Percentiles rank a stretch among this genome's conserved stretches.
These are phyloP conservation scores for Perccottus glenii DNA, from an alignment of 2,113 vertebrate genomes.

Conservation along the genomic window DNA sequence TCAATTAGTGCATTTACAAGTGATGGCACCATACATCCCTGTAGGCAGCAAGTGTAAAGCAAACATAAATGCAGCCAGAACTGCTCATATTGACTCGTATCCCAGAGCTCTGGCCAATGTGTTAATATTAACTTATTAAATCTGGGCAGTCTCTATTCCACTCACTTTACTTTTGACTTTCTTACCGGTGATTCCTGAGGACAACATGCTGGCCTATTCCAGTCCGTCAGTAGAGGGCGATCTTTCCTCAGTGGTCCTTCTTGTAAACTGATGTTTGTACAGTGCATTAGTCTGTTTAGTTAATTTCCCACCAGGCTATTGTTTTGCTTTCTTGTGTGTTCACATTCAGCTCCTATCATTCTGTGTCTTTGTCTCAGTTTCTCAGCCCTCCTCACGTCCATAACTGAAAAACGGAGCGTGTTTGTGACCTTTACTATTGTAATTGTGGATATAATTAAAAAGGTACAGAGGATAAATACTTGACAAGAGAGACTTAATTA, in stretches of 20 bases:
- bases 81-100: background rate
- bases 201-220: constrained; percentile 39
- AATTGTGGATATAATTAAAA: constrained; percentile 22
- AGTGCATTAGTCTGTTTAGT: constrained; percentile 63
- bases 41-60: constrained; percentile 19
- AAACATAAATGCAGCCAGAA: constrained; percentile 25
- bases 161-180: constrained; percentile 3
- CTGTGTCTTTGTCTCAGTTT: constrained; percentile 2
- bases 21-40: constrained; percentile 5
- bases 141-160: constrained; percentile 47
- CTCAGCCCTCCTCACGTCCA: constrained; percentile 55
- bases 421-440: constrained; percentile 70
- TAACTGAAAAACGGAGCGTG: constrained; percentile 81
- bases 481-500: background rate
- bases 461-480: background rate
- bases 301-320: constrained; percentile 63
- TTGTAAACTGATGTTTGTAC: constrained; percentile 37
- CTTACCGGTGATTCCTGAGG: background rate
- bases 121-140: constrained; percentile 48
- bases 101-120: constrained; percentile 14
- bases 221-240: constrained; percentile 80
- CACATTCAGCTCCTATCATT: constrained; percentile 32
- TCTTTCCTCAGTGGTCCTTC: constrained; percentile 68
- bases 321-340: constrained; percentile 78
- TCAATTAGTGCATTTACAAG: constrained; percentile 34